Base-by-base conservation (phyloP, 1,140 invertebrate species). In the Medauroidea extradentata region DNA sequence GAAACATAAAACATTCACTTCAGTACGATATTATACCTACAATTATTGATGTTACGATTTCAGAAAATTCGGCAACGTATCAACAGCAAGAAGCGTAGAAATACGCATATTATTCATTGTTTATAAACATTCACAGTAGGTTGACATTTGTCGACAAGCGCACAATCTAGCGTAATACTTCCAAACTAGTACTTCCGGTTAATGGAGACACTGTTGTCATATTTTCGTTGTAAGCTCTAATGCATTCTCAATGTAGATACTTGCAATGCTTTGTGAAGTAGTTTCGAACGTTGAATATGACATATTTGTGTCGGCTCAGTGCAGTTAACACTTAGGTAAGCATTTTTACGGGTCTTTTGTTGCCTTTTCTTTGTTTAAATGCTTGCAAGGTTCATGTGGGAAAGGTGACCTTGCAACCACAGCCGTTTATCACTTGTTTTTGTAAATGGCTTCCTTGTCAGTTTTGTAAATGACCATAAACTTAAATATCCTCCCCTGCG, bases 361-460 rank as follows among this genome's bases (percentile, higher is more conserved):
- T 16, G 41, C 8, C 8, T 54, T 54, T 23, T 41, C 14, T 43
- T 13, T 54, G 53, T 54, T 54, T 54, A 42, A 48, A 50, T 39
- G 48, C 18, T 16, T 18, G 48, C 39, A 57, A 27, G 25, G 23
- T 57, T 57, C 44, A 50, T 21, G 21, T 38, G 11, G 4, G 39
- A 60, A 60, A 52, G 44, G 51, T 60, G 58, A 60, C 58, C 58
- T 60, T 60, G 58, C 58, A 60, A 60, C 58, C 53, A 52, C 57
- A 59, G 24, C 39, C 39, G 50, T n/a, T 54, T 60, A 52, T 53
- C 58, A 60, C 25, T 60, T 60, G 58, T 60, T 60, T 43, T 29
- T 44, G 44, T 14, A 54, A 46, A 60, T 60, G 58, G 50, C 58
- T 53, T 46, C 58, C 42, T 58, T 57, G 24, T 39, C 38, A 53